A percentile compares a stretch with the other conserved stretches of the same genome.
phyloP scores from a whole-genome alignment of 2,797 vertebrate genomes.

The Phataginus tricuspis region DNA sequence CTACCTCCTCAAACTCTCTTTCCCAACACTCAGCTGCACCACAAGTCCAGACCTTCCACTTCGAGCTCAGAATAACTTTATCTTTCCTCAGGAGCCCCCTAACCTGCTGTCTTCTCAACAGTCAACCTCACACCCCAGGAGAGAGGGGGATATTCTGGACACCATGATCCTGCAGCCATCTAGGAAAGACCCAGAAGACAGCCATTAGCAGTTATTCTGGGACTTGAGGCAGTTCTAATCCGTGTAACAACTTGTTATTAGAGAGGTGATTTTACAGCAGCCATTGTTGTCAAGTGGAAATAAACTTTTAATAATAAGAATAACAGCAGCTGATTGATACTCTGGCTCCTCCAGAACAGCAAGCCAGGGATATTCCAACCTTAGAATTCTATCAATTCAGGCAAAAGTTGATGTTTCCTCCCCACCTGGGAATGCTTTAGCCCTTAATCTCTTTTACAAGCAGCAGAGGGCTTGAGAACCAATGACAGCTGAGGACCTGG shows the following conservation, averaged over 20 bases:
- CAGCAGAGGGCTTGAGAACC: not conserved
- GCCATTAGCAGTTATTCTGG: not conserved
- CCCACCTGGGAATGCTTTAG: not conserved
- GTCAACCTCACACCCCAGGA: not conserved
- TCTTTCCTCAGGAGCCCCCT: not conserved
- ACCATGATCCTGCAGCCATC: not conserved
- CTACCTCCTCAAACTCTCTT: not conserved
- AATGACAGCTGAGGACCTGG: not conserved
- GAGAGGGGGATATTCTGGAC: slow-evolving; percentile 5
- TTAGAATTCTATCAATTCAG: slow-evolving; percentile 45
- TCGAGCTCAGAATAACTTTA: not conserved
- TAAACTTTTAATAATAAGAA: slow-evolving; percentile 71
- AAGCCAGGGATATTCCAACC: slow-evolving; percentile 43
- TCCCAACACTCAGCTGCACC: not conserved
- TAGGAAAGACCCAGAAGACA: not conserved
- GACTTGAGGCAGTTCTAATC: not conserved
- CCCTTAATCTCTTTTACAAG: slow-evolving; percentile 69
- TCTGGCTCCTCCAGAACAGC: not conserved
- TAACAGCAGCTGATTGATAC: slow-evolving; percentile 13
- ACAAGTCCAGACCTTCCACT: not conserved
- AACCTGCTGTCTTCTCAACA: not conserved
- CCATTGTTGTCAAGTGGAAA: slow-evolving; percentile 57
- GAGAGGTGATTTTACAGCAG: slow-evolving; percentile 26
- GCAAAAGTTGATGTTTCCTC: slow-evolving; percentile 27
- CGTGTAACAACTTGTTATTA: not conserved